Percentiles rank a stretch among this genome's conserved stretches.
These are phyloP conservation scores for Neosilurus mollespiculum DNA, from an alignment of 2,797 vertebrate genomes.

Conservation along the genomic window DNA sequence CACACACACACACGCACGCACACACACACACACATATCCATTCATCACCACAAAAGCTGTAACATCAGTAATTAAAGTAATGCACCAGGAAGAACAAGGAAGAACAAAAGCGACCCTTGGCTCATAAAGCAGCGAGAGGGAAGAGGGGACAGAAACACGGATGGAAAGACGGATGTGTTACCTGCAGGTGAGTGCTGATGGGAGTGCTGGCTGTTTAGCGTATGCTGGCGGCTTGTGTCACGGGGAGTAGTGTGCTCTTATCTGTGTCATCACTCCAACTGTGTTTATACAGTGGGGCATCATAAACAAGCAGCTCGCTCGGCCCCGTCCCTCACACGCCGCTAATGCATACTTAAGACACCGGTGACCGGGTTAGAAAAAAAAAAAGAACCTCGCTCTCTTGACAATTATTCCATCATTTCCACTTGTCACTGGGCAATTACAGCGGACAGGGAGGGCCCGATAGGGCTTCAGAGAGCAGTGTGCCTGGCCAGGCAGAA, in stretches of 20 bases:
- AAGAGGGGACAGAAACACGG: constrained; percentile 67
- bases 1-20: constrained; percentile 14
- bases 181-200: constrained; percentile 84
- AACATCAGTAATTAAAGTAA: constrained; percentile 75
- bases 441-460: constrained; percentile 76
- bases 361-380: constrained; percentile 87
- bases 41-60: constrained; percentile 62
- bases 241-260: constrained; percentile 86
- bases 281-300: constrained; percentile 99
- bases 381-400: constrained; percentile 78
- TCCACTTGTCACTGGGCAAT: constrained; percentile 99
- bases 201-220: constrained; percentile 53
- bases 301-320: constrained; percentile 95
- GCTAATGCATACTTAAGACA: constrained; percentile 99
- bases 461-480: constrained; percentile 44
- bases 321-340: constrained; percentile 65
- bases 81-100: constrained; percentile 60
- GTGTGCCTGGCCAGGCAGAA: constrained; percentile 34
- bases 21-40: constrained; percentile 39
- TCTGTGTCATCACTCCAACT: constrained; percentile 94
- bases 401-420: constrained; percentile 99
- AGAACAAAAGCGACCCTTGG: constrained; percentile 51
- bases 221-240: constrained; percentile 75
- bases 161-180: constrained; percentile 75
- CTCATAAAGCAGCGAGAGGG: constrained; percentile 22